Evolutionary conservation across 2,888 invertebrate species (phyloP).

Genomic region (Cepaea hortensis): DNA sequence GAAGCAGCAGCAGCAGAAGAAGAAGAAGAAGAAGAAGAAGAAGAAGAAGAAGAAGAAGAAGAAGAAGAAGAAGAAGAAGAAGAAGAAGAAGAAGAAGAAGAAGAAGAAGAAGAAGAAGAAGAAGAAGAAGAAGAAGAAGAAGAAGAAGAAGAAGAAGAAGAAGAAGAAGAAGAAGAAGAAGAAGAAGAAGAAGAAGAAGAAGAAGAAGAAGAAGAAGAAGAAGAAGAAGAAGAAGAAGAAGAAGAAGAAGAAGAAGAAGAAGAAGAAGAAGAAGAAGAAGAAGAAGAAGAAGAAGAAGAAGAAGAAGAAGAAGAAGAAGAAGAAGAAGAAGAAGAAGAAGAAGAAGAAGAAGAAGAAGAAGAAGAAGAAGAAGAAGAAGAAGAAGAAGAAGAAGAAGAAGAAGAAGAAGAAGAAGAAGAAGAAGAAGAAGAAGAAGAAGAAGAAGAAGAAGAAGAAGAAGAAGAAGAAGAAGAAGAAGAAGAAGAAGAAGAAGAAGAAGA

Average conservation of each 20-base stretch:
- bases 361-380: constrained; percentile 69
- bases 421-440: not conserved
- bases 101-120: constrained; percentile 81
- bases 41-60: too few species aligned
- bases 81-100: constrained; percentile 88
- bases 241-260: too few species aligned
- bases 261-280: too few species aligned
- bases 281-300: too few species aligned
- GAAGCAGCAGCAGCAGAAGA: too few species aligned
- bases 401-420: not conserved
- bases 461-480: too few species aligned
- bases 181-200: constrained; percentile 16
- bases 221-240: not conserved
- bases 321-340: too few species aligned
- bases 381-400: constrained; percentile 18
- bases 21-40: too few species aligned
- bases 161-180: constrained; percentile 56
- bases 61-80: constrained; percentile 92
- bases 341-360: constrained; percentile 82
- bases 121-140: constrained; percentile 79
- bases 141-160: constrained; percentile 79
- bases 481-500: too few species aligned
- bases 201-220: too few species aligned
- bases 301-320: too few species aligned
- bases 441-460: too few species aligned